Percentiles rank a stretch among this genome's conserved stretches.
phyloP scores from a whole-genome alignment of 2,113 vertebrate species.

The Stercorarius parasiticus region DNA sequence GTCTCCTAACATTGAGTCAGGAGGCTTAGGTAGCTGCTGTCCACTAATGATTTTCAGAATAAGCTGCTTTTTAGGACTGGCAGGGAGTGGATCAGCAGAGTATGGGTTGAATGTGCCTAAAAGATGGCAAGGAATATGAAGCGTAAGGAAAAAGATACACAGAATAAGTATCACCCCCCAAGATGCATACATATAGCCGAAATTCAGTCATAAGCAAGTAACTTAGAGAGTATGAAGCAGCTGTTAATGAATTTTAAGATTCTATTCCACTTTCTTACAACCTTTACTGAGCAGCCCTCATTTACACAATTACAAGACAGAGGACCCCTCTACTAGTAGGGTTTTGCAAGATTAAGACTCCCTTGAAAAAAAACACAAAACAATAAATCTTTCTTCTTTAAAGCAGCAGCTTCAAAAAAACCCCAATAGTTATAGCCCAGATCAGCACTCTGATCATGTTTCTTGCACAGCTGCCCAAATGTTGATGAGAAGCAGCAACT shows the following conservation, averaged over 20 bases:
- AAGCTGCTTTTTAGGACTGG: slow-evolving; percentile 94
- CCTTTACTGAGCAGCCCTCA: neutral
- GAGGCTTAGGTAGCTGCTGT: slow-evolving; percentile 96
- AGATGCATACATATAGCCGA: neutral
- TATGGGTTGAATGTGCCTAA: slow-evolving; percentile 93
- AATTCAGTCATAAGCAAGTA: neutral
- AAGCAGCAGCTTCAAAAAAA: neutral
- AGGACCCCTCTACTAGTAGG: neutral
- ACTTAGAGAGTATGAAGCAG: neutral
- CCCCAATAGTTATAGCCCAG: neutral
- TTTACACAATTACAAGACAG: neutral
- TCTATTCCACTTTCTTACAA: neutral
- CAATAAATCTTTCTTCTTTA: neutral
- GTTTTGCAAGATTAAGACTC: neutral
- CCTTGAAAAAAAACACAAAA: neutral
- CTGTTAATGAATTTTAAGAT: neutral
- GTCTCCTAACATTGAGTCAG: slow-evolving; percentile 96
- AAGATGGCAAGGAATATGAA: neutral
- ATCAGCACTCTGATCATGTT: neutral
- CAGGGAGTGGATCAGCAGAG: slow-evolving; percentile 91
- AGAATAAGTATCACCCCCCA: neutral
- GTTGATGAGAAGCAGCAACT: neutral
- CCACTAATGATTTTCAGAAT: slow-evolving; percentile 97
- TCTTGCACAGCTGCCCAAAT: neutral
- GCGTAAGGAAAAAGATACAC: neutral